Evolutionary conservation across 1,140 invertebrate species (phyloP).

Genomic region (Agrypnia vestita): DNA sequence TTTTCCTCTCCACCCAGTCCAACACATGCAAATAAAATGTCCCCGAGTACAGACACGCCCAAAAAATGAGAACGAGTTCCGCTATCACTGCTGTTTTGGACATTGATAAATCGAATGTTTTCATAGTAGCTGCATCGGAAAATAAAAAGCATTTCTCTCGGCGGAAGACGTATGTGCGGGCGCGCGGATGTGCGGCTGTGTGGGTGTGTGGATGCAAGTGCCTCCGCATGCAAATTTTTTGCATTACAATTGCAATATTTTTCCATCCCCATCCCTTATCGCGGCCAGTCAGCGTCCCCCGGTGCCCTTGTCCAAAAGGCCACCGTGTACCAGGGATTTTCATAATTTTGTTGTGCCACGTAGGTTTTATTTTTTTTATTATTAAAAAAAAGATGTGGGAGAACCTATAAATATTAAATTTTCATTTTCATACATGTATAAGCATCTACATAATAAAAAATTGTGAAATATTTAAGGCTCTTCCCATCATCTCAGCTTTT

Average conservation of each 20-base stretch:
- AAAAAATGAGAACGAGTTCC: constrained; percentile 13
- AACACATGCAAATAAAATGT: background rate
- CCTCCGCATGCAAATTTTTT: constrained; percentile 57
- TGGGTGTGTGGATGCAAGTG: constrained; percentile 11
- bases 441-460: no score
- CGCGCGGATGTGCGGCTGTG: background rate
- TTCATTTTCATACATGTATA: no score
- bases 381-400: no score
- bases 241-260: constrained; percentile 58
- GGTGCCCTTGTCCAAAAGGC: constrained; percentile 17
- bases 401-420: no score
- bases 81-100: constrained; percentile 23
- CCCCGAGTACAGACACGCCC: background rate
- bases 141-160: constrained; percentile 45
- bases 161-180: constrained; percentile 3
- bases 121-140: constrained; percentile 20
- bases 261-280: constrained; percentile 48
- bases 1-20: no score
- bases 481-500: no score
- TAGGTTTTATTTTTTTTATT: no score
- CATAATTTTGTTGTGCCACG: no score
- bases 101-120: constrained; percentile 29
- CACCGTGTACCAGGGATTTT: constrained; percentile 14
- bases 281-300: constrained; percentile 49
- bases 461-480: no score